A percentile compares a stretch with the other conserved stretches of the same genome.
Evolutionary conservation across 2,113 vertebrate genomes (phyloP).

Genomic region (Paracanthobrama guichenoti): DNA sequence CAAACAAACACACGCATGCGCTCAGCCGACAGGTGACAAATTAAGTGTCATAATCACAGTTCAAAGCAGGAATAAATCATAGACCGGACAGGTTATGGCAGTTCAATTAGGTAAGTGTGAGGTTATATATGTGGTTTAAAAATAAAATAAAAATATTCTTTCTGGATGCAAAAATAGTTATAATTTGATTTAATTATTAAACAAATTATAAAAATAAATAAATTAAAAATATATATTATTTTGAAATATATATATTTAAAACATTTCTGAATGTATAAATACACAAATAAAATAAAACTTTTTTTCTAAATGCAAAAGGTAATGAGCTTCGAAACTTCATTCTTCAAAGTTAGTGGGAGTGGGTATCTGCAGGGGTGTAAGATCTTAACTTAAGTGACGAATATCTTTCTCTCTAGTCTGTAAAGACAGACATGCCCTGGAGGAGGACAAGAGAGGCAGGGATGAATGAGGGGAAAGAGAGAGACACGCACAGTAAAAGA

Average conservation of each 20-base stretch:
- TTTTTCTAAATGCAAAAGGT: not conserved
- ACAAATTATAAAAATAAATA: not conserved
- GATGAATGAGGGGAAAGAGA: conserved; percentile 7
- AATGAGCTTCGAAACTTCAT: not conserved
- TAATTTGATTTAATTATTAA: not conserved
- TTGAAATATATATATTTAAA: not conserved
- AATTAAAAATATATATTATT: not conserved
- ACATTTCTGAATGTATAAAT: not conserved
- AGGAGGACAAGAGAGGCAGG: conserved; percentile 18
- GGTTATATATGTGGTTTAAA: not conserved
- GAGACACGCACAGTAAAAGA: not conserved
- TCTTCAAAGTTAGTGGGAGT: not conserved
- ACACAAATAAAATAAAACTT: not conserved
- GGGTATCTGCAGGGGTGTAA: not conserved
- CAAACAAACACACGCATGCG: conserved; percentile 17
- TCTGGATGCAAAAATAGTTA: not conserved
- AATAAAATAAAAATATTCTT: not conserved
- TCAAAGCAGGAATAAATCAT: conserved; percentile 21
- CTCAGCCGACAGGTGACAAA: conserved; percentile 1
- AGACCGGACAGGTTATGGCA: conserved; percentile 6
- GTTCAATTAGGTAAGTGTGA: not conserved
- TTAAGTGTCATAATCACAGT: conserved; percentile 18
- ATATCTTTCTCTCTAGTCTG: conserved; percentile 30
- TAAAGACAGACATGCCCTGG: conserved; percentile 25
- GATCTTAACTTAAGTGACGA: conserved; percentile 19